phyloP scores from a whole-genome alignment of 53 echinoderm and acorn worm species.

The Actinopyga echinites region DNA sequence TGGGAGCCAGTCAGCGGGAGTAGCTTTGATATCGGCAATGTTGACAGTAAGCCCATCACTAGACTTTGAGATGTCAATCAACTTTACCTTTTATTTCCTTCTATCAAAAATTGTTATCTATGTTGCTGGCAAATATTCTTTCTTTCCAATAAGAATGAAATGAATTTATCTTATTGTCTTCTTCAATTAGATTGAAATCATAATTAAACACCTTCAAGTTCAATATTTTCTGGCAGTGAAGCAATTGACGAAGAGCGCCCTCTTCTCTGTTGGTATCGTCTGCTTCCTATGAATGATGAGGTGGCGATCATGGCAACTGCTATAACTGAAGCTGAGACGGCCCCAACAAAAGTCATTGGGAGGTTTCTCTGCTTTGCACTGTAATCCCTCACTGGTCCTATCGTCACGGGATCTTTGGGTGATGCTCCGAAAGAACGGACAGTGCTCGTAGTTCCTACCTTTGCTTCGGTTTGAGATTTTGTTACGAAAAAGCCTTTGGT shows the following conservation, averaged over 20 bases:
- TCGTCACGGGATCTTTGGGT: background rate
- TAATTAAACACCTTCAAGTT: background rate
- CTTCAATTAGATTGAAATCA: too few species aligned
- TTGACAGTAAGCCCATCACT: too few species aligned
- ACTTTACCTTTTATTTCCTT: too few species aligned
- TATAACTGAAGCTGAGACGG: background rate
- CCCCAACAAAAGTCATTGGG: background rate
- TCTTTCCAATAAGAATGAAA: too few species aligned
- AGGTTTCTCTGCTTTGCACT: background rate
- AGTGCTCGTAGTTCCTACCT: background rate
- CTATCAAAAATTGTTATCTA: too few species aligned
- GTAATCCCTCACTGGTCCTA: background rate
- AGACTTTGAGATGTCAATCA: too few species aligned
- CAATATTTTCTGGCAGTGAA: background rate
- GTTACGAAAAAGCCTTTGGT: background rate
- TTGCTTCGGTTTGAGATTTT: background rate
- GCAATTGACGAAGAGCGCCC: background rate
- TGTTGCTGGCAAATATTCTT: too few species aligned
- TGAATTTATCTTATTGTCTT: too few species aligned
- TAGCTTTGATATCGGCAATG: too few species aligned
- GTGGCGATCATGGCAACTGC: slow-evolving; percentile 1
- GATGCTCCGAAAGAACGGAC: background rate
- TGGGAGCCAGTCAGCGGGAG: too few species aligned
- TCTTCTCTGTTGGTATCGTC: background rate
- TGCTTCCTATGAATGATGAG: background rate